Base-by-base conservation (phyloP, 2,797 vertebrate species). In the Crypturellus tataupa region DNA sequence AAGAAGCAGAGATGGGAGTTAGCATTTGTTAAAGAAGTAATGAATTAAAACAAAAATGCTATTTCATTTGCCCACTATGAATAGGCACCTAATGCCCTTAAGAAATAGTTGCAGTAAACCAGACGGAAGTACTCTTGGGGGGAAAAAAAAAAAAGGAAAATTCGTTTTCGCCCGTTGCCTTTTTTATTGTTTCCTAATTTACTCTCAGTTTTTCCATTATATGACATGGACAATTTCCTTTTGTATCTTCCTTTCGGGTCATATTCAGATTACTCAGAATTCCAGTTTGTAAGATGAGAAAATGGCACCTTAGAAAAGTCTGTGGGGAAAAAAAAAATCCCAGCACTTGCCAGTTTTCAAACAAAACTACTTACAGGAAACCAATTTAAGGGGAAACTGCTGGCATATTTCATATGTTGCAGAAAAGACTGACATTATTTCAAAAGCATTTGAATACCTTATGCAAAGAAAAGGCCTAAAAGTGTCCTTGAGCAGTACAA, bases 11-110 rank as follows among this genome's bases (percentile, higher is more conserved):
- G 86, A 85, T 85, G 84, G 85, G 88, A 95, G 72, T 91, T 89
- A 88, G 93, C 95, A 80, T 94, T 97, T 86, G 78, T 58, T 97
- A 94, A 95, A 97, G 96, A 95, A 96, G 94, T 88, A 33, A 65
- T 89, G 96, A 97, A 94, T 94, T 90, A 85, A 89, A 95, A 94
- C 80, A 95, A 93, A 90, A 95, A 92, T 70, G 79, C 80, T 92
- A 87, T 96, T 95, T 94, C 96, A 95, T 94, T 96, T 89, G 80
- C 89, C 81, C 73, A 72, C 86, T 80, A 18, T 89, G 88, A 96
- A 95, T 94, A 95, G 92, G 68, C 77, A 95, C 73, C 94, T 96
- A 90, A 94, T 94, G 90, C 70, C 80, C 94, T 93, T 92, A 90
- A 91, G 91, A 95, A 94, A 82, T 31, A 93, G 70, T 73, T 79